Base-by-base conservation (phyloP, 1,140 invertebrate genomes). In the Rhynchophorus ferrugineus region DNA sequence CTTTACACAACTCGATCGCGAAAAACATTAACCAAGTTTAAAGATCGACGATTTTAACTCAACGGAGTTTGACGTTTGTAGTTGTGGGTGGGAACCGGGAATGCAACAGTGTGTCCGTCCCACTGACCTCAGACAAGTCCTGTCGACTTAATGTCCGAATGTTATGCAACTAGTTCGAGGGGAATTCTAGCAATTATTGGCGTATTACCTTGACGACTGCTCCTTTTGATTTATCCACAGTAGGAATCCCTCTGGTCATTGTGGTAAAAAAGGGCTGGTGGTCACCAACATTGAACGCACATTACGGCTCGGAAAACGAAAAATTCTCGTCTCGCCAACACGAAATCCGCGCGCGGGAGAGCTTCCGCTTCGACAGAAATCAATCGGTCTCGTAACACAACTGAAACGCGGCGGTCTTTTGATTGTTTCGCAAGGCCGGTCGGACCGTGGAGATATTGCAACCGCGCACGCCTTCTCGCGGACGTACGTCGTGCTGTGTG, bases 351-450 rank as follows among this genome's bases (percentile, higher is more conserved):
- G 24, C 34, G 8, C 3, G 14, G 5, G 20, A 11, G 37, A 50
- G 22, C 39, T 36, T 24, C 41, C 37, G 9, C 39, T 51, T 38
- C 20, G 34, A 14, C 41, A 51, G 39, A 45, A 53, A 53, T 53
- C 42, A 53, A 45, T 53, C 43, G 50, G 50, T 53, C 17, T 37
- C 37, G 24, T 17, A 33, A 8, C 33, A 19, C 44, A 35, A 54
- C 51, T 54, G 37, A 54, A 54, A 54, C 35, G 43, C 34, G 49
- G 49, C 50, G 44, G 29, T 53, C 42, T 45, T 47, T 17, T 47
- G n/a, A 34, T 54, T 41, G 51, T 48, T 54, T 34, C 38, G 45
- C 51, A 54, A 54, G 51, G 51, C 49, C 38, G 45, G 29, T 29
- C 44, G 33, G 37, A 54, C 14, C 41, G 19, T 36, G 45, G 14